These are phyloP conservation scores for Holothuria leucospilota DNA, from an alignment of 53 echinoderm and acorn worm species.

Conservation along the genomic window DNA sequence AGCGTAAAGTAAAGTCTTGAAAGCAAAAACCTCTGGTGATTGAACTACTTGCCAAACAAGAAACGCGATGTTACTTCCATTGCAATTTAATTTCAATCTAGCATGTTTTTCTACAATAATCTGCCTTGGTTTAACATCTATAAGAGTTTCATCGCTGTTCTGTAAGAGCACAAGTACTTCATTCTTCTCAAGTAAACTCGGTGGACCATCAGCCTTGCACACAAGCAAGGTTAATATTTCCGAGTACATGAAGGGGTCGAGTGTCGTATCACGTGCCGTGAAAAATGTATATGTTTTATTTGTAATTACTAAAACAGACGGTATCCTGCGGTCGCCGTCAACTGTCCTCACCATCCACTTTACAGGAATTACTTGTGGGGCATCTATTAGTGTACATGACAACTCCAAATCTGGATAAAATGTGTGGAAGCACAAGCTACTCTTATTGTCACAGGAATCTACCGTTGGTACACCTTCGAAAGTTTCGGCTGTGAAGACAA, in stretches of 20 bases:
- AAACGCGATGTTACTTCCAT: background rate
- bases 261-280: too few species aligned
- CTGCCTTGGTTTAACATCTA: too few species aligned
- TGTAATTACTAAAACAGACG: background rate
- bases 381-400: background rate
- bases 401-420: background rate
- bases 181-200: background rate
- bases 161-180: background rate
- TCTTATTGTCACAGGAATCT: background rate
- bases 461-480: background rate
- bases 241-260: too few species aligned
- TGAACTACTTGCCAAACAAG: constrained; percentile 5
- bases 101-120: background rate
- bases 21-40: background rate
- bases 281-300: background rate
- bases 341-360: background rate
- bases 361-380: background rate
- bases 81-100: background rate
- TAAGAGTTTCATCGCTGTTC: too few species aligned
- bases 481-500: background rate
- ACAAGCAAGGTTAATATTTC: background rate
- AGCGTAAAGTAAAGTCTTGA: background rate
- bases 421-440: background rate
- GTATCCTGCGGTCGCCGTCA: background rate
- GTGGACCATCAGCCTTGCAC: background rate